These are phyloP conservation scores for Eubucco bourcierii DNA, from an alignment of 2,113 vertebrate genomes.

Conservation along the genomic window DNA sequence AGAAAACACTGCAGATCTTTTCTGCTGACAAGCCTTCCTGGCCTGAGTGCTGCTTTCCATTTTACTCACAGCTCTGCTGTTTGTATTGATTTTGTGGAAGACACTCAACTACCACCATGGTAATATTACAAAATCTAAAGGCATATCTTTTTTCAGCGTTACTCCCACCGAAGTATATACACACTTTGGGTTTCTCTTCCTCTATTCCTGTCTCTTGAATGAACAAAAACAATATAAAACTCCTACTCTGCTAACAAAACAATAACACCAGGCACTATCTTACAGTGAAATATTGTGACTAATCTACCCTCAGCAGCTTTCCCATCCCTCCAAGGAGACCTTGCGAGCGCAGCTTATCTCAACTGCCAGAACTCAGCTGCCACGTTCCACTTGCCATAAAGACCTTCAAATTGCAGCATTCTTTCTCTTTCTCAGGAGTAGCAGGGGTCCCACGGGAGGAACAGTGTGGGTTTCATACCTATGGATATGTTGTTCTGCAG, in stretches of 20 bases:
- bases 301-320: constrained; percentile 14
- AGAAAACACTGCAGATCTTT: neutral
- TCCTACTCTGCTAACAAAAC: constrained; percentile 6
- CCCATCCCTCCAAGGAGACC: neutral
- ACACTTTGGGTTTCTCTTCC: neutral
- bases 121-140: neutral
- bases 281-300: neutral
- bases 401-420: neutral
- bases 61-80: neutral
- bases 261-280: neutral
- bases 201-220: neutral
- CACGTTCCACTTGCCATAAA: neutral
- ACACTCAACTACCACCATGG: neutral
- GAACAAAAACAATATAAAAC: constrained; percentile 18
- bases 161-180: neutral
- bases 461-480: neutral
- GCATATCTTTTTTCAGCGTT: neutral
- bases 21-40: neutral
- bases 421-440: neutral
- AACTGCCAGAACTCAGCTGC: constrained; percentile 14
- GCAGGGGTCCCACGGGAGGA: neutral
- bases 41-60: neutral
- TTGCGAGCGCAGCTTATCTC: constrained; percentile 1
- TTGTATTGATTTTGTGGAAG: neutral
- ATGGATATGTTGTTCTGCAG: neutral